Conservation (phyloP, 1,140 invertebrate species). For the Drosophila suzukii region DNA sequence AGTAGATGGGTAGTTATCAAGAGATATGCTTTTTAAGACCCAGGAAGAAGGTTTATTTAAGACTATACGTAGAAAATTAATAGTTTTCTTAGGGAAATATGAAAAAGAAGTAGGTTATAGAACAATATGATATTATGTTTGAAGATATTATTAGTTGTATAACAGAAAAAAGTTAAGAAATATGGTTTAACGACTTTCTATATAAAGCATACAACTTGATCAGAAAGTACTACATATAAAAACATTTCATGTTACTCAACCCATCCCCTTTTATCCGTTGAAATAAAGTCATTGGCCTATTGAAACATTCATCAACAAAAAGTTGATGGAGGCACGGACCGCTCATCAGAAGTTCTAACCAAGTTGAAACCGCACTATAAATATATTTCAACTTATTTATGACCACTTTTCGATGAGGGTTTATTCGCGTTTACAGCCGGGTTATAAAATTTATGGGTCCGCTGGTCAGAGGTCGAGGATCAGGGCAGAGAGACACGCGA, state of each 20-base stretch:
- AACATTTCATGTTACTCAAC: neutral
- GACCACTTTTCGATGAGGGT: constrained; percentile 76
- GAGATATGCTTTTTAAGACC: neutral
- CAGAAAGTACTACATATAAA: neutral
- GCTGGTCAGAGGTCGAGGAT: constrained; percentile 23
- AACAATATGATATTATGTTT: too few relatives aligned
- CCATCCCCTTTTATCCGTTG: neutral
- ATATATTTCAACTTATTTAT: constrained; percentile 80
- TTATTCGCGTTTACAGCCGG: constrained; percentile 74
- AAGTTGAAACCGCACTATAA: constrained; percentile 70
- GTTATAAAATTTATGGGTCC: constrained; percentile 74
- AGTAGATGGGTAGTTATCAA: neutral
- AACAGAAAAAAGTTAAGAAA: too few relatives aligned
- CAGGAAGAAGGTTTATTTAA: too few relatives aligned
- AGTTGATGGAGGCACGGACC: constrained; percentile 31
- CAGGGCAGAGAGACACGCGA: constrained; percentile 45
- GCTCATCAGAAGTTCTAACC: constrained; percentile 37
- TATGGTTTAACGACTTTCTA: too few relatives aligned
- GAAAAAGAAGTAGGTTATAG: too few relatives aligned
- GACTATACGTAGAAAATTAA: too few relatives aligned
- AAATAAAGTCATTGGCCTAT: constrained; percentile 5
- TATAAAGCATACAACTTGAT: neutral
- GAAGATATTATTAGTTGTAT: too few relatives aligned
- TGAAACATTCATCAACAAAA: constrained; percentile 49
- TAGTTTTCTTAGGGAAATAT: neutral